Percentiles rank a stretch among this genome's conserved stretches.
Evolutionary conservation across 2,797 vertebrate species (phyloP).

Genomic region (Ammospiza maritima): DNA sequence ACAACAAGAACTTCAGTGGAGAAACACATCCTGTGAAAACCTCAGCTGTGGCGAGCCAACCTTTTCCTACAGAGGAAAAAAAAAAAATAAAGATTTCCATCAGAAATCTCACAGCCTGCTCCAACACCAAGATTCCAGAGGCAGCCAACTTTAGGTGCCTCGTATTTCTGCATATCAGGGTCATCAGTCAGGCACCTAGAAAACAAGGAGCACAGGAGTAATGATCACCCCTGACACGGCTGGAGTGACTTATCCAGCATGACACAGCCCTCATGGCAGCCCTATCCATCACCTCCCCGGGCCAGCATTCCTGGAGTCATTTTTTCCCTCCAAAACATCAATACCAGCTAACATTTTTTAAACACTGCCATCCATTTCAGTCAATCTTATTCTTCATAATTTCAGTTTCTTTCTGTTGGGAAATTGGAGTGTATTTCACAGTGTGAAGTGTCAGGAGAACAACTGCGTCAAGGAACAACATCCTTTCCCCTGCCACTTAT

Average conservation of each 20-base stretch:
- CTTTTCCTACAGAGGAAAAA: not conserved
- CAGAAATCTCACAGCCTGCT: not conserved
- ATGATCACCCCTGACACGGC: slow-evolving; percentile 37
- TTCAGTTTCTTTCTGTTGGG: not conserved
- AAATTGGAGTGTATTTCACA: slow-evolving; percentile 15
- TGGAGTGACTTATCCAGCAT: not conserved
- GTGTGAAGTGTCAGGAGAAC: slow-evolving; percentile 1
- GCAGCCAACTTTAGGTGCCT: slow-evolving; percentile 19
- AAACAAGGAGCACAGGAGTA: not conserved
- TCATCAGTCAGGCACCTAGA: not conserved
- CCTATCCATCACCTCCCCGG: not conserved
- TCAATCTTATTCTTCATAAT: slow-evolving; percentile 19
- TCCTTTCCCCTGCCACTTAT: not conserved
- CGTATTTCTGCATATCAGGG: slow-evolving; percentile 53
- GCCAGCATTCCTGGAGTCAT: not conserved
- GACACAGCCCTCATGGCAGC: not conserved
- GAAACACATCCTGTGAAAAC: not conserved
- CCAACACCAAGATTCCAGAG: not conserved
- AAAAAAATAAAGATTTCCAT: not conserved
- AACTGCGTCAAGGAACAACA: not conserved
- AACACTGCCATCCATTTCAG: slow-evolving; percentile 30
- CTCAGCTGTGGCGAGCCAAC: slow-evolving; percentile 10
- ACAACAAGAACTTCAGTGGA: not conserved
- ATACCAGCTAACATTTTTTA: slow-evolving; percentile 38
- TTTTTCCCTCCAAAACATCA: not conserved